Conservation (phyloP, 2,888 invertebrate genomes). For the Anaspis maculata region DNA sequence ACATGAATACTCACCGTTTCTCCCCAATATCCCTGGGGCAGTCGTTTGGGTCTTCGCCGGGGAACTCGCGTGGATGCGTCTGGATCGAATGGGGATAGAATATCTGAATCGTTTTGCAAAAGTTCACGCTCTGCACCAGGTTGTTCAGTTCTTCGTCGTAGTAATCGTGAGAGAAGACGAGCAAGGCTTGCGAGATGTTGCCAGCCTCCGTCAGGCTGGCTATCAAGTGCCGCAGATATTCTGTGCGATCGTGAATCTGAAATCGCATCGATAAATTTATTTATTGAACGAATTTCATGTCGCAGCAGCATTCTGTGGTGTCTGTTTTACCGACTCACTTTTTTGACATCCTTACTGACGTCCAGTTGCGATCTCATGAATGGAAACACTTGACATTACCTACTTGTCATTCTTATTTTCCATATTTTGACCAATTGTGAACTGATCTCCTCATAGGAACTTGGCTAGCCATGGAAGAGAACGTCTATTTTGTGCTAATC, state of each 20-base stretch:
- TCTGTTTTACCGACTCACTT: too few relatives aligned
- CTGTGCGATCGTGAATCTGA: slow-evolving; percentile 90
- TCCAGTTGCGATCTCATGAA: too few relatives aligned
- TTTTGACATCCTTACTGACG: too few relatives aligned
- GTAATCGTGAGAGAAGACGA: slow-evolving; percentile 94
- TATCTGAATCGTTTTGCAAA: slow-evolving; percentile 93
- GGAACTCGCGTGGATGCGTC: slow-evolving; percentile 84
- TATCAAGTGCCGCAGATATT: slow-evolving; percentile 89
- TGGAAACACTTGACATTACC: too few relatives aligned
- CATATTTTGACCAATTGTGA: too few relatives aligned
- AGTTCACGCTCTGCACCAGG: slow-evolving; percentile 85
- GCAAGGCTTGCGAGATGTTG: slow-evolving; percentile 78
- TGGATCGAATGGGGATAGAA: slow-evolving; percentile 97
- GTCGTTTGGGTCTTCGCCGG: slow-evolving; percentile 89
- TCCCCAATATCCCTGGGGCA: slow-evolving; percentile 81
- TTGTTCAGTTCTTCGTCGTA: slow-evolving; percentile 89
- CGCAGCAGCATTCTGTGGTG: too few relatives aligned
- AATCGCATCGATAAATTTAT: too few relatives aligned
- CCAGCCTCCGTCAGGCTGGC: slow-evolving; percentile 85
- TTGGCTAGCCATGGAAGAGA: too few relatives aligned
- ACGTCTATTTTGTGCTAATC: too few relatives aligned
- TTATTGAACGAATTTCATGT: too few relatives aligned
- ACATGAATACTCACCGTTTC: slow-evolving; percentile 77
- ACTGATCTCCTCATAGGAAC: too few relatives aligned
- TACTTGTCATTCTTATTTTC: too few relatives aligned